Percentiles rank a stretch among this genome's conserved stretches.
Evolutionary conservation across 2,113 vertebrate species (phyloP).

Genomic region (Mastomys coucha): DNA sequence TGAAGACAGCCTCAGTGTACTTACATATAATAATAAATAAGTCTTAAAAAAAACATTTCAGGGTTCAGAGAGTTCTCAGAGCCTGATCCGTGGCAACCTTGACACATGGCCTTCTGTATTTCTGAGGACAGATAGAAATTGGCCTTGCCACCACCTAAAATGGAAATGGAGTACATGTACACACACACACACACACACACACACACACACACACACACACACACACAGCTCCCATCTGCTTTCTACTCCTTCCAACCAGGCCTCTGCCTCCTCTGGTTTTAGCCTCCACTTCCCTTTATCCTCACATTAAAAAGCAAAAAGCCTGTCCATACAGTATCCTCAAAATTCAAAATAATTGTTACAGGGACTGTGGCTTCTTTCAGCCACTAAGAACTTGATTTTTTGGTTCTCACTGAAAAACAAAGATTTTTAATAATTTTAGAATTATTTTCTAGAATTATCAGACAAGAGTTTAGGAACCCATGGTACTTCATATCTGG

Average conservation of each 20-base stretch:
- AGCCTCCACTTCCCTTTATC: accelerated
- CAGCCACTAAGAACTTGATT: neutral
- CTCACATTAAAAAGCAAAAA: too few relatives aligned
- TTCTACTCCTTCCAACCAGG: neutral
- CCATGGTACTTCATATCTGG: neutral
- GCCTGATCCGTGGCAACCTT: neutral
- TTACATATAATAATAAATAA: too few relatives aligned
- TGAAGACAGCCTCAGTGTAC: too few relatives aligned
- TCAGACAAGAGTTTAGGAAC: neutral
- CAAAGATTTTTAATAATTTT: neutral
- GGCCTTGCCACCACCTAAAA: neutral
- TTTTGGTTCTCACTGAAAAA: neutral
- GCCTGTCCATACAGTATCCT: neutral
- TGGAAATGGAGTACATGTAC: neutral
- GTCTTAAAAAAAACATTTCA: too few relatives aligned
- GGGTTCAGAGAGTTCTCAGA: slow-evolving; percentile 41
- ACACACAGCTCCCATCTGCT: neutral
- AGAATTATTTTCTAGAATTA: neutral
- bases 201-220: neutral
- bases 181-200: neutral
- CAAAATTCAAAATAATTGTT: neutral
- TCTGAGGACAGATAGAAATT: neutral
- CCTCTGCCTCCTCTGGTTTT: neutral
- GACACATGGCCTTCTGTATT: neutral
- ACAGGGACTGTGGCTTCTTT: neutral